phyloP scores from a whole-genome alignment of 2,797 vertebrate species.

The Parambassis ranga region DNA sequence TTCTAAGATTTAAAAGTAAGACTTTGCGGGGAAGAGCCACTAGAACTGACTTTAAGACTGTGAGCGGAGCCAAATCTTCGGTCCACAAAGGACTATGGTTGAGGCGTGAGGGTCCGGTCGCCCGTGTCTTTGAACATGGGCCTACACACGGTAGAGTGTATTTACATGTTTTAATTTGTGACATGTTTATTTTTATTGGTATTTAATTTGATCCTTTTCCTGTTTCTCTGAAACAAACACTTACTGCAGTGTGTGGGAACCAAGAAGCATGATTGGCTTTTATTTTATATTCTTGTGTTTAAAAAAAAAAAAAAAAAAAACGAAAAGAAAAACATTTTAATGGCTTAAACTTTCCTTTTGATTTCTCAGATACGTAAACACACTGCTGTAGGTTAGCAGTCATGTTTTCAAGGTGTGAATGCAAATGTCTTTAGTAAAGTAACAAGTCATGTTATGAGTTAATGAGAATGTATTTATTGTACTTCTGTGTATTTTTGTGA shows the following conservation, averaged over 20 bases:
- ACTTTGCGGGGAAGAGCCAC: conserved; percentile 65
- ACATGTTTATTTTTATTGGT: conserved; percentile 77
- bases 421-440: conserved; percentile 78
- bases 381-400: conserved; percentile 79
- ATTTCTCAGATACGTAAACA: conserved; percentile 40
- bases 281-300: conserved; percentile 7
- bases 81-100: conserved; percentile 77
- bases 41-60: conserved; percentile 77
- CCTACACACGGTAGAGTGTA: conserved; percentile 81
- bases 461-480: conserved; percentile 76
- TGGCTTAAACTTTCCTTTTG: conserved; percentile 20
- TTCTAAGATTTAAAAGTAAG: conserved; percentile 75
- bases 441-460: conserved; percentile 71
- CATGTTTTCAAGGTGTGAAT: conserved; percentile 78
- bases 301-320: too few relatives aligned
- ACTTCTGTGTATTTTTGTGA: conserved; percentile 70
- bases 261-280: conserved; percentile 33
- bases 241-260: conserved; percentile 75
- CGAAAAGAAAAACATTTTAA: conserved; percentile 14
- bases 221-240: conserved; percentile 72
- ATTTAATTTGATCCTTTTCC: conserved; percentile 76
- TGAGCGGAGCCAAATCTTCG: conserved; percentile 87
- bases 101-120: conserved; percentile 70
- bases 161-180: conserved; percentile 80
- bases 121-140: conserved; percentile 66